phyloP scores from a whole-genome alignment of 2,888 invertebrate genomes.

The Melolontha melolontha region DNA sequence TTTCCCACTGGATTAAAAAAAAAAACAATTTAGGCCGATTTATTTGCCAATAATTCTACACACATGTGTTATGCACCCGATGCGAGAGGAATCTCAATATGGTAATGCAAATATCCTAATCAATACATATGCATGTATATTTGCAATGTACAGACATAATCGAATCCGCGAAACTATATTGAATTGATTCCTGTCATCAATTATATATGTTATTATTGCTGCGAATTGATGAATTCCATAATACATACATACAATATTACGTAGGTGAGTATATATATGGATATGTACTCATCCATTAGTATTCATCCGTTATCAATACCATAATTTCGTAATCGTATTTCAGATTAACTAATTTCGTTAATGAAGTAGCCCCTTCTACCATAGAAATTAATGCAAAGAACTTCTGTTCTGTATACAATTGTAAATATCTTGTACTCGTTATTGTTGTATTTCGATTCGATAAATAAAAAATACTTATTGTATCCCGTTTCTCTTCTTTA shows the following conservation, averaged over 20 bases:
- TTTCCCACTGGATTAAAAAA: too few species aligned
- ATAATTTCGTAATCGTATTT: constrained; percentile 8
- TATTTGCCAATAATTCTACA: too few species aligned
- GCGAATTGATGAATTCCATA: constrained; percentile 16
- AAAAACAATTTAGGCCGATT: too few species aligned
- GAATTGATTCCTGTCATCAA: constrained; percentile 19
- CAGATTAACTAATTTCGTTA: constrained; percentile 1
- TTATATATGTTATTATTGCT: constrained; percentile 15
- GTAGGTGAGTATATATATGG: neutral
- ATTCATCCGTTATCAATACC: constrained; percentile 1
- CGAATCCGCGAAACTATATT: constrained; percentile 18
- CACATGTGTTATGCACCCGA: too few species aligned
- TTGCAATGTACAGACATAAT: constrained; percentile 9
- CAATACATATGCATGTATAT: neutral
- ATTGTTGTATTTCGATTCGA: too few species aligned
- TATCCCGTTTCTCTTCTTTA: too few species aligned
- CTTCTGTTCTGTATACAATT: too few species aligned
- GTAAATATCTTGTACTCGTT: too few species aligned
- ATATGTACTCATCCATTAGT: neutral
- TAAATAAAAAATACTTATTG: too few species aligned
- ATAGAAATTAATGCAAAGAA: too few species aligned
- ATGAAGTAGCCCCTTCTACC: neutral
- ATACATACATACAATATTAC: neutral
- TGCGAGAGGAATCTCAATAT: too few species aligned
- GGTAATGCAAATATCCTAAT: too few species aligned